Evolutionary conservation across 2,888 invertebrate genomes (phyloP).

Genomic region (Mesorhabditis belari): DNA sequence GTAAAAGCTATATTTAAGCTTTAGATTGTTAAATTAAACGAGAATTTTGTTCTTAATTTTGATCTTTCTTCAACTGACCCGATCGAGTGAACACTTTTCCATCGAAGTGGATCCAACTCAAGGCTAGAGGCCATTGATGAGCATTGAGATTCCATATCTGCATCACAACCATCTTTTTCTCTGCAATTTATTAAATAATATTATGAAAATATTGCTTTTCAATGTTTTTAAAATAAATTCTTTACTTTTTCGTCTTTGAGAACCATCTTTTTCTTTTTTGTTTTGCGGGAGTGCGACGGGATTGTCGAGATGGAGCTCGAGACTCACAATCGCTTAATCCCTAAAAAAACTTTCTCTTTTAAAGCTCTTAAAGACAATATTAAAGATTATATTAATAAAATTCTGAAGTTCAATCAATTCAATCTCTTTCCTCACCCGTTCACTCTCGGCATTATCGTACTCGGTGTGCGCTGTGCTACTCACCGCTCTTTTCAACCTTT

Average conservation of each 20-base stretch:
- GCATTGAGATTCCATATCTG: conserved; percentile 27
- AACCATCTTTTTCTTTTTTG: neutral
- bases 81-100: conserved; percentile 48
- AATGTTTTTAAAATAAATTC: too few species aligned
- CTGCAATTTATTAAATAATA: neutral
- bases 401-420: neutral
- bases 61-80: conserved; percentile 14
- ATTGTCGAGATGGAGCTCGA: neutral
- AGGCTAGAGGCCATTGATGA: conserved; percentile 20
- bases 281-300: neutral
- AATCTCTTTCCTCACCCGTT: conserved; percentile 5
- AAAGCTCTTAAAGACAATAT: too few species aligned
- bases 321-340: neutral
- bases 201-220: neutral
- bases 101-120: conserved; percentile 27
- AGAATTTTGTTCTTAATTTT: too few species aligned
- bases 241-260: neutral
- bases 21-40: too few species aligned
- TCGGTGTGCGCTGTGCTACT: conserved; percentile 49
- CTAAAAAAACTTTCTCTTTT: too few species aligned
- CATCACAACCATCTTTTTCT: neutral
- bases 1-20: too few species aligned
- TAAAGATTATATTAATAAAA: neutral
- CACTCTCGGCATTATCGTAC: conserved; percentile 48
- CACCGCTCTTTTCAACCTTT: conserved; percentile 16